Percentiles rank a stretch among this genome's conserved stretches.
phyloP scores from a whole-genome alignment of 2,888 invertebrate species.

The Piscicola geometra region DNA sequence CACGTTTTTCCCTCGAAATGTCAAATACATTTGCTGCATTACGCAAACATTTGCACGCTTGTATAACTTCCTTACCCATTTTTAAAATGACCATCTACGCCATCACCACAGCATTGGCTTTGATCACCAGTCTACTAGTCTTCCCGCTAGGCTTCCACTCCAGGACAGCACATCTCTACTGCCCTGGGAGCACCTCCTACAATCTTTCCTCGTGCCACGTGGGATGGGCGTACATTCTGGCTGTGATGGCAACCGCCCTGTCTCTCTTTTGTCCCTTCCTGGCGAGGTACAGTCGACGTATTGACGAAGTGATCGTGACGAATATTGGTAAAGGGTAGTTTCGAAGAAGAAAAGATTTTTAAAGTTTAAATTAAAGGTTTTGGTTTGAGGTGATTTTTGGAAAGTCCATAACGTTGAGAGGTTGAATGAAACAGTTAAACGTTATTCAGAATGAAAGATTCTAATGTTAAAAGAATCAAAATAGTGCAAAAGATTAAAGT shows the following conservation, averaged over 20 bases:
- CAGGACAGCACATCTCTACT: conserved; percentile 54
- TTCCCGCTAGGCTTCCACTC: conserved; percentile 56
- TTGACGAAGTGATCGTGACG: conserved; percentile 35
- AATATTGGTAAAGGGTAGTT: background rate
- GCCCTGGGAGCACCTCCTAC: conserved; percentile 47
- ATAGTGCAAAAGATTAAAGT: too few relatives aligned
- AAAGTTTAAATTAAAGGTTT: too few relatives aligned
- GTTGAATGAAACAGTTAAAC: too few relatives aligned
- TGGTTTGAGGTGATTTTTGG: background rate
- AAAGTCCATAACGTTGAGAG: too few relatives aligned
- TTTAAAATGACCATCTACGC: too few relatives aligned
- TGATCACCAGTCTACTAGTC: conserved; percentile 54
- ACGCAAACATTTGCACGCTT: too few relatives aligned
- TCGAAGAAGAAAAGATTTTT: background rate
- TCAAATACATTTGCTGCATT: too few relatives aligned
- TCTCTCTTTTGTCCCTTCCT: conserved; percentile 57
- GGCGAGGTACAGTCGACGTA: conserved; percentile 48
- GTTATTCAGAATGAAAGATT: too few relatives aligned
- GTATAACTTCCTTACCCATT: too few relatives aligned
- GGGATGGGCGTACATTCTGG: conserved; percentile 57
- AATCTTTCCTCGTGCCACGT: conserved; percentile 53
- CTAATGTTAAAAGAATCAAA: too few relatives aligned
- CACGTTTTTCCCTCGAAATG: too few relatives aligned
- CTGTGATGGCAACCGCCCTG: conserved; percentile 55
- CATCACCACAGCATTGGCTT: conserved; percentile 54